Percentiles rank a stretch among this genome's conserved stretches.
phyloP scores from a whole-genome alignment of 2,888 invertebrate genomes.

The Cerastis leucographa region DNA sequence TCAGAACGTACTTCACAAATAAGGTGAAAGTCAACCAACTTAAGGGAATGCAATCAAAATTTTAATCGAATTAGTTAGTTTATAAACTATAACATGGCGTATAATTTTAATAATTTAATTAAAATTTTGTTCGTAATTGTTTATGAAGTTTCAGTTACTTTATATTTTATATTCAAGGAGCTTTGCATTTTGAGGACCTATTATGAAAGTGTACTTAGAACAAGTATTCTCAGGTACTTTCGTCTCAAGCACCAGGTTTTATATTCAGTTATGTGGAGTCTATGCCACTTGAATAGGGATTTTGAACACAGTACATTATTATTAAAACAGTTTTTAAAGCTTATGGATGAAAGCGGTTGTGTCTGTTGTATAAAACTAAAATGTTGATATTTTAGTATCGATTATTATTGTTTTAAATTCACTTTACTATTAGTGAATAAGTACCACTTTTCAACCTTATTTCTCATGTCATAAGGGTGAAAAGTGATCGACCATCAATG shows the following conservation, averaged over 20 bases:
- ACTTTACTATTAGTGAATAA: too few species aligned
- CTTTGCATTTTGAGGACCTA: constrained; percentile 29
- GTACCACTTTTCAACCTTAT: too few species aligned
- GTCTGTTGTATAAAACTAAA: too few species aligned
- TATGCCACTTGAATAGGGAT: not conserved
- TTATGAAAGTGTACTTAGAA: constrained; percentile 14
- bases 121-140: constrained; percentile 38
- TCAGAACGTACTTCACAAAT: constrained; percentile 25
- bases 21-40: not conserved
- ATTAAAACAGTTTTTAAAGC: too few species aligned
- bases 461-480: too few species aligned
- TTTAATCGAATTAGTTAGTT: constrained; percentile 48
- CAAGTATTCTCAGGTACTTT: not conserved
- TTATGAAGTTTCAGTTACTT: constrained; percentile 31
- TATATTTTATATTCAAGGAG: constrained; percentile 38
- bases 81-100: constrained; percentile 28
- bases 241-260: not conserved
- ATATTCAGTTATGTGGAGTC: not conserved
- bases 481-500: too few species aligned
- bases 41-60: constrained; percentile 34
- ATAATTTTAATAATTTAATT: constrained; percentile 45
- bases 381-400: too few species aligned
- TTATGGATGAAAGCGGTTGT: too few species aligned
- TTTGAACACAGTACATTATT: too few species aligned
- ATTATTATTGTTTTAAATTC: too few species aligned